A percentile compares a stretch with the other conserved stretches of the same genome.
These are phyloP conservation scores for Cryptomyrus ogoouensis DNA, from an alignment of 2,113 vertebrate genomes.

Conservation along the genomic window DNA sequence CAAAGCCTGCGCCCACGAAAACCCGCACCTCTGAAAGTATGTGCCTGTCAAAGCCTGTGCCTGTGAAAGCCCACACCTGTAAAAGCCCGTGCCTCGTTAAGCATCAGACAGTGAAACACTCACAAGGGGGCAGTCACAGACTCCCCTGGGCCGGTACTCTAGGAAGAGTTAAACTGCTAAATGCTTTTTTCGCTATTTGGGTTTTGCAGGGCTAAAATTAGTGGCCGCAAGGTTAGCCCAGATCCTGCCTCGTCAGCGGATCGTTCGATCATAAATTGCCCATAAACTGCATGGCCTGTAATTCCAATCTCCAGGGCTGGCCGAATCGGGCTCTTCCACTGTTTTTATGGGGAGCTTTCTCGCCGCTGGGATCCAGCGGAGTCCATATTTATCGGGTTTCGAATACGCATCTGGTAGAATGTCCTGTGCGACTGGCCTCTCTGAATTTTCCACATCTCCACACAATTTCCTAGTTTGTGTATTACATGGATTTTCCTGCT, in stretches of 20 bases:
- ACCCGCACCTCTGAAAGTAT: background rate
- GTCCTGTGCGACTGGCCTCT: constrained; percentile 47
- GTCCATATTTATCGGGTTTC: constrained; percentile 41
- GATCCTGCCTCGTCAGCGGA: constrained; percentile 67
- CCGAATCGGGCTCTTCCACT: constrained; percentile 58
- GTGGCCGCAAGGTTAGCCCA: constrained; percentile 52
- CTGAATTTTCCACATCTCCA: constrained; percentile 53
- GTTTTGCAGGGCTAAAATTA: constrained; percentile 43
- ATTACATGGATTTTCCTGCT: constrained; percentile 36
- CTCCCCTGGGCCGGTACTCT: constrained; percentile 8
- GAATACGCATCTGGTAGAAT: constrained; percentile 56
- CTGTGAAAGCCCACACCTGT: background rate
- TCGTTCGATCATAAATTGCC: constrained; percentile 51
- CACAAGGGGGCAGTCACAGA: background rate
- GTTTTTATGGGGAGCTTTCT: constrained; percentile 55
- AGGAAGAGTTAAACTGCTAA: constrained; percentile 39
- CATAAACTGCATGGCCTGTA: constrained; percentile 59
- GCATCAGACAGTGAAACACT: background rate
- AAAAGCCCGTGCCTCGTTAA: background rate
- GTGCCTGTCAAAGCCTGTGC: background rate
- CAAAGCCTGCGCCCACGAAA: too few species aligned
- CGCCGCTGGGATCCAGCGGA: constrained; percentile 37
- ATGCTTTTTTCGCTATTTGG: constrained; percentile 33
- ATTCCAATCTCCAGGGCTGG: constrained; percentile 41
- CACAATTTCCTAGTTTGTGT: constrained; percentile 31